Percentiles rank a stretch among this genome's conserved stretches.
Evolutionary conservation across 2,888 invertebrate genomes (phyloP).

Genomic region (Petrolisthes cinctipes): DNA sequence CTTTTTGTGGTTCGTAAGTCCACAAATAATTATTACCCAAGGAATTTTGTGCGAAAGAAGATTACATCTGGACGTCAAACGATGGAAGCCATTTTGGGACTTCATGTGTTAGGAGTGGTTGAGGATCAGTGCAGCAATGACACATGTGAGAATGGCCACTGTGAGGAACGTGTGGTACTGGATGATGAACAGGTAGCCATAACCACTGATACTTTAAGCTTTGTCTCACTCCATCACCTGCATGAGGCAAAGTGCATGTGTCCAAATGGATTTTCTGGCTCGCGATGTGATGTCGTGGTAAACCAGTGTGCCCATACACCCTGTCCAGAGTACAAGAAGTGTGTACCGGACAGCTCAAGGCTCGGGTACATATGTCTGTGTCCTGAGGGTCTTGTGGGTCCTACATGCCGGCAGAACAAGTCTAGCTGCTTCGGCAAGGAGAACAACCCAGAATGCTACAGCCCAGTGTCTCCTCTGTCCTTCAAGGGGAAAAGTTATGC

Average conservation of each 20-base stretch:
- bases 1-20: conserved; percentile 62
- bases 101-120: conserved; percentile 79
- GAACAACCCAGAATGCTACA: conserved; percentile 80
- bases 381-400: conserved; percentile 81
- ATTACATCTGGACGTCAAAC: conserved; percentile 73
- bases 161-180: conserved; percentile 79
- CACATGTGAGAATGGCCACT: conserved; percentile 80
- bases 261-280: conserved; percentile 81
- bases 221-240: conserved; percentile 81
- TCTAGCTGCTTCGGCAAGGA: conserved; percentile 72
- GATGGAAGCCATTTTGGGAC: conserved; percentile 72
- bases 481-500: conserved; percentile 87
- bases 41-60: conserved; percentile 57
- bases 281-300: conserved; percentile 79
- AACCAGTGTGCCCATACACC: conserved; percentile 84
- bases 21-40: conserved; percentile 40
- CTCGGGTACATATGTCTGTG: conserved; percentile 84
- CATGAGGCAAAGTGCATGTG: conserved; percentile 85
- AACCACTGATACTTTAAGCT: conserved; percentile 81
- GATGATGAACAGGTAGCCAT: conserved; percentile 76
- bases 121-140: conserved; percentile 78
- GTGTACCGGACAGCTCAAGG: conserved; percentile 79
- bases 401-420: conserved; percentile 76
- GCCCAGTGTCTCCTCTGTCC: conserved; percentile 82
- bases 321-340: conserved; percentile 81